phyloP scores from a whole-genome alignment of 2,888 invertebrate genomes.

The Dicyrtomina minuta region DNA sequence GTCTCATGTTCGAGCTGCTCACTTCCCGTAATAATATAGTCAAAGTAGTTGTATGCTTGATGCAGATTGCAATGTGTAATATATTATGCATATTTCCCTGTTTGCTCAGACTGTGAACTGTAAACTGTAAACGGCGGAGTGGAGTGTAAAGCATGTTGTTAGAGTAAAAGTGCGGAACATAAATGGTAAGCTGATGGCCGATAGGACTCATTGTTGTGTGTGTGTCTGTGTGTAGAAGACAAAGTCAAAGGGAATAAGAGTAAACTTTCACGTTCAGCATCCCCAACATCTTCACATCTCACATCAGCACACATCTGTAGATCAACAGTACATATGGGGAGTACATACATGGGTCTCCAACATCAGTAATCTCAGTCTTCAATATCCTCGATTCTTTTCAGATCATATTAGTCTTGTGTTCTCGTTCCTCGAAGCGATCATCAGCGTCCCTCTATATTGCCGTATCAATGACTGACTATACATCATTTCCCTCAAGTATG shows the following conservation, averaged over 20 bases:
- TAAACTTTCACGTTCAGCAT: constrained; percentile 19
- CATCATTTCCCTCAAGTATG: constrained; percentile 21
- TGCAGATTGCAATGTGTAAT: no score
- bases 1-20: no score
- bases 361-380: no score
- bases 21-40: no score
- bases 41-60: no score
- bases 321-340: no score
- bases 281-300: background rate
- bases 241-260: background rate
- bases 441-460: constrained; percentile 16
- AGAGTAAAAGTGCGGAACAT: constrained; percentile 2
- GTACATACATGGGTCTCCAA: no score
- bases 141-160: background rate
- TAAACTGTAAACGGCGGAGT: background rate
- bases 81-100: no score
- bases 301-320: no score
- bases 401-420: constrained; percentile 17
- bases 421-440: constrained; percentile 17
- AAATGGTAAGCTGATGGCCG: constrained; percentile 25
- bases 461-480: constrained; percentile 27
- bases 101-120: no score
- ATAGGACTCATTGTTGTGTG: constrained; percentile 6
- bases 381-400: background rate
- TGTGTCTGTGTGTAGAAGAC: no score